A percentile compares a stretch with the other conserved stretches of the same genome.
Evolutionary conservation across 2,113 vertebrate species (phyloP).

Genomic region (Salvelinus fontinalis): DNA sequence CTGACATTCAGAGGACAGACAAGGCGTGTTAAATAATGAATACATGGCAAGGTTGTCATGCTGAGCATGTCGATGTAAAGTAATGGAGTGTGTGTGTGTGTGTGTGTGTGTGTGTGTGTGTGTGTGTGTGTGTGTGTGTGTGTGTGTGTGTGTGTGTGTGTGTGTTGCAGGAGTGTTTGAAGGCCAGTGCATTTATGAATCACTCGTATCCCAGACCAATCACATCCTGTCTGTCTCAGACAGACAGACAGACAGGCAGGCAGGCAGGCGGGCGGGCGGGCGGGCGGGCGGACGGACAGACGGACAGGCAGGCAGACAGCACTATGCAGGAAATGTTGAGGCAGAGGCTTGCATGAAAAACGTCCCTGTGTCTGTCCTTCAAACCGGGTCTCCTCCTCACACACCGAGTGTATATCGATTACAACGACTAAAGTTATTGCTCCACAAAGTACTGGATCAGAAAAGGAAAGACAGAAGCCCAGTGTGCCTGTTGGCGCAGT

Average conservation of each 20-base stretch:
- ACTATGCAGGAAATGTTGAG: slow-evolving; percentile 42
- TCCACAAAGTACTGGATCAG: neutral
- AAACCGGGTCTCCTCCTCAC: slow-evolving; percentile 26
- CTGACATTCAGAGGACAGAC: slow-evolving; percentile 33
- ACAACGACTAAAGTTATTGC: neutral
- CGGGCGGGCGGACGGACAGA: neutral
- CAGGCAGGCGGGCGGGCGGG: neutral
- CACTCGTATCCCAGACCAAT: slow-evolving; percentile 65
- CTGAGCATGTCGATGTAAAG: too few species aligned
- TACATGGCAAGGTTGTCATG: too few species aligned
- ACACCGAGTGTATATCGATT: too few species aligned
- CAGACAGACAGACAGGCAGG: slow-evolving; percentile 24
- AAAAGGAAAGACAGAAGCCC: neutral
- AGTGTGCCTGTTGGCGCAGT: slow-evolving; percentile 35
- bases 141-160: too few species aligned
- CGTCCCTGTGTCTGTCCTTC: slow-evolving; percentile 52
- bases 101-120: too few species aligned
- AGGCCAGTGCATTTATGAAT: slow-evolving; percentile 58
- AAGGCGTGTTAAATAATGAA: slow-evolving; percentile 21
- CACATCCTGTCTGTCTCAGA: slow-evolving; percentile 32
- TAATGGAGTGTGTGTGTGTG: too few species aligned
- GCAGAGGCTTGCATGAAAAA: slow-evolving; percentile 58
- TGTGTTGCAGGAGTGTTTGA: slow-evolving; percentile 37
- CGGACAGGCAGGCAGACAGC: slow-evolving; percentile 17
- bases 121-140: too few species aligned